Evolutionary conservation across 2,797 vertebrate species (phyloP), one percentile per base, ranked within the genome.

Genomic region (Sebastes vulpes): DNA sequence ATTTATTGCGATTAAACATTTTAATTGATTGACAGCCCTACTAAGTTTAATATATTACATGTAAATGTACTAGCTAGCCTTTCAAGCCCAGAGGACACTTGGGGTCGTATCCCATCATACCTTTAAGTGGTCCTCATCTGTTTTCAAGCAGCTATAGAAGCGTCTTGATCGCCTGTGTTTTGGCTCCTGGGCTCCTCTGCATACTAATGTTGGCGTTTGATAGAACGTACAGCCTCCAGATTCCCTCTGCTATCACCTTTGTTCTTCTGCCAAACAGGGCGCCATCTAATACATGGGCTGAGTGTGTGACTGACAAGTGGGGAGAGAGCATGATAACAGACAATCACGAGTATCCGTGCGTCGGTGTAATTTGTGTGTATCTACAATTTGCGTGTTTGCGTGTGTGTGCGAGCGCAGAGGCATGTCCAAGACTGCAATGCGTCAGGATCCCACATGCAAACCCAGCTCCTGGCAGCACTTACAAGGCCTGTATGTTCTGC

Each of bases 181-280:
- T 72, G 79, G 77, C 63, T 82, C 48, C 65, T 32, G 65, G 48
- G 20, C 79, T 79, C 69, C 73, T 75, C 82, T 81, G 89, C 82
- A 87, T 89, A 80, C 77, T 68, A 84, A 92, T 89, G 79, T 12
- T 48, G 64, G 42, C 1, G 71, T 75, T 72, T 73, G 81, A 88
- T 61, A 38, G 71, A 81, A 83, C 3, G 2, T 31, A 46, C 63
- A 85, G 77, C 81, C 74, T 82, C 77, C 79, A 48, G 72, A 84
- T 26, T 58, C 71, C 73, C 81, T 64, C 69, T 14, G 61, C 78
- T 61, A 18, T n/a, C 66, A 72, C 72, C 85, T 91, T 81, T 90
- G 75, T 86, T 88, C 77, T 60, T 4, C 79, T 88, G 89, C 89
- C 85, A 89, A 87, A 84, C 82, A 8, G 59, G 74, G 77, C 25